Percentiles rank a stretch among this genome's conserved stretches.
phyloP scores from a whole-genome alignment of 2,113 vertebrate species.

The Theristicus caerulescens region DNA sequence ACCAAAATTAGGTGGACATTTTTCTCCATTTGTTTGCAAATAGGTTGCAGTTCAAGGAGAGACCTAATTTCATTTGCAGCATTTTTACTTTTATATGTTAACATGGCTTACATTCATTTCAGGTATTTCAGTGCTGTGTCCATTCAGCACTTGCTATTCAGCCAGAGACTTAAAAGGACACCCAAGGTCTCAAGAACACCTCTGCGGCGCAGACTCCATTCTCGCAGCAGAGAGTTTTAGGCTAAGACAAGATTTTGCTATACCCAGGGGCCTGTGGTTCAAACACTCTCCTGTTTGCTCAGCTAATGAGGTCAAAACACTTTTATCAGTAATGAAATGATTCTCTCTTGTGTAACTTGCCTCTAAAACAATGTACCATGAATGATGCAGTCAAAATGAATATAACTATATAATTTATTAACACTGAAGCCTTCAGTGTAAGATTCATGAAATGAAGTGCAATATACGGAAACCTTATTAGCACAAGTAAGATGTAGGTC shows the following conservation, averaged over 20 bases:
- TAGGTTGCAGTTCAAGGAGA: background rate
- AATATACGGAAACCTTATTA: constrained; percentile 39
- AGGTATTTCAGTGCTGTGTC: background rate
- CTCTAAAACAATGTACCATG: constrained; percentile 19
- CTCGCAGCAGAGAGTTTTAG: background rate
- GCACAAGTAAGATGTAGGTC: constrained; percentile 48
- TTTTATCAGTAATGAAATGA: constrained; percentile 33
- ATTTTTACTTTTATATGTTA: constrained; percentile 28
- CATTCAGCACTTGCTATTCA: constrained; percentile 45
- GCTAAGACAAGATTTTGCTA: constrained; percentile 23
- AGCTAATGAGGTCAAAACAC: constrained; percentile 59
- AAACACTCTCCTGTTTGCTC: constrained; percentile 41
- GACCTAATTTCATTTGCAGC: constrained; percentile 22
- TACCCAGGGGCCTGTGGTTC: constrained; percentile 3
- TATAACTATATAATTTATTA: background rate
- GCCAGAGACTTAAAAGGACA: constrained; percentile 41
- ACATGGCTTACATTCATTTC: constrained; percentile 3
- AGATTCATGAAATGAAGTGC: background rate
- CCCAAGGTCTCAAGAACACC: constrained; percentile 26
- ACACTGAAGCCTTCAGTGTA: background rate
- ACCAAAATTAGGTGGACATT: background rate
- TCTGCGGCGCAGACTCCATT: background rate
- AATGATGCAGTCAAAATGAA: constrained; percentile 16
- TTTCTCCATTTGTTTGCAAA: constrained; percentile 57
- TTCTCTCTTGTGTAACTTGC: background rate